Percentiles rank a stretch among this genome's conserved stretches.
Conservation (phyloP, 2,888 invertebrate species). For the Pandemis corylana region DNA sequence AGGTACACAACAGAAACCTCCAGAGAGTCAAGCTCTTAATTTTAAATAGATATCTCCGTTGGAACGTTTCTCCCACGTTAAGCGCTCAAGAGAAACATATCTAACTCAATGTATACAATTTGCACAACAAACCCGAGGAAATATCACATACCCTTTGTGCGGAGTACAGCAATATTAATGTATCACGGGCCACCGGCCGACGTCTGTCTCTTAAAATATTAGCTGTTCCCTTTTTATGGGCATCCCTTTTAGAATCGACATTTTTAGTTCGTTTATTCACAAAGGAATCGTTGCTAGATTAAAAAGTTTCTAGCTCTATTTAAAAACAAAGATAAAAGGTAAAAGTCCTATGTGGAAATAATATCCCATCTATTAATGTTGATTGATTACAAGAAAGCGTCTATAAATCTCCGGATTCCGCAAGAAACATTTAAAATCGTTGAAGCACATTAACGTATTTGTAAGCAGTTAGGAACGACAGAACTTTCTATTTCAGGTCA, state of each 20-base stretch:
- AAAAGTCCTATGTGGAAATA: not conserved
- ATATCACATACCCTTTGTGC: slow-evolving; percentile 17
- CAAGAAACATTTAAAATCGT: slow-evolving; percentile 18
- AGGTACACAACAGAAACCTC: not conserved
- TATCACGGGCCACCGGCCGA: not conserved
- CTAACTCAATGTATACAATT: slow-evolving; percentile 22
- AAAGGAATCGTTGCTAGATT: not conserved
- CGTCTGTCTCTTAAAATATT: slow-evolving; percentile 11
- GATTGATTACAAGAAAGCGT: slow-evolving; percentile 8
- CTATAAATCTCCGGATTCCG: slow-evolving; percentile 9
- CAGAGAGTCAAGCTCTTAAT: not conserved
- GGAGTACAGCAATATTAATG: slow-evolving; percentile 23
- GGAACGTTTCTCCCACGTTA: not conserved
- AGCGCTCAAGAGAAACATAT: not conserved
- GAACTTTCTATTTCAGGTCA: slow-evolving; percentile 34
- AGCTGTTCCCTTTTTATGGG: slow-evolving; percentile 8
- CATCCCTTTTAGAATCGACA: slow-evolving; percentile 3
- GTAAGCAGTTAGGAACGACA: slow-evolving; percentile 24
- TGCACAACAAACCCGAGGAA: slow-evolving; percentile 25
- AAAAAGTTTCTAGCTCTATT: not conserved
- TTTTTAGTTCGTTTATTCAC: not conserved
- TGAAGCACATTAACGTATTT: slow-evolving; percentile 14
- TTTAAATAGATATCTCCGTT: slow-evolving; percentile 1
- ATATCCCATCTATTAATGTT: slow-evolving; percentile 1
- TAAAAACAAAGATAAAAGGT: not conserved